phyloP scores from a whole-genome alignment of 2,797 vertebrate genomes.

The Syndactyla subalaris region DNA sequence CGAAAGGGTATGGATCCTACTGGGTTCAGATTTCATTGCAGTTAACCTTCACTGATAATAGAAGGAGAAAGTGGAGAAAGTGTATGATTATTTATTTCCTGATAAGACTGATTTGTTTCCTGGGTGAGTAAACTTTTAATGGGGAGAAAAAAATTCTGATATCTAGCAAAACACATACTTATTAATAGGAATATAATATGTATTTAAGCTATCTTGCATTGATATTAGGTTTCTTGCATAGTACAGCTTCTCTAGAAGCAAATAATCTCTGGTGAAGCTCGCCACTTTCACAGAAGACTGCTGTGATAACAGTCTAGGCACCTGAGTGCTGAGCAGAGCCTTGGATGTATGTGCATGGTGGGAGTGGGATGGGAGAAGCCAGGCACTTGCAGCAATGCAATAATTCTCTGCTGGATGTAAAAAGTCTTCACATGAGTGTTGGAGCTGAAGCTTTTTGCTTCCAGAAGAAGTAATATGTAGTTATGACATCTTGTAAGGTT shows the following conservation, averaged over 20 bases:
- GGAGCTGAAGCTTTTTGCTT: neutral
- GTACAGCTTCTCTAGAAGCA: neutral
- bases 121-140: neutral
- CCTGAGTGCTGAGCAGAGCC: neutral
- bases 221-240: neutral
- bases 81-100: neutral
- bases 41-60: neutral
- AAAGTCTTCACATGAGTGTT: neutral
- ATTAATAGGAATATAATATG: neutral
- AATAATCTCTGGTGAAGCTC: neutral
- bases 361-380: neutral
- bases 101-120: neutral
- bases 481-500: neutral
- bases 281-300: neutral
- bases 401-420: neutral
- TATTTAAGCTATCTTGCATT: neutral
- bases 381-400: neutral
- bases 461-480: neutral
- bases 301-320: neutral
- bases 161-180: neutral
- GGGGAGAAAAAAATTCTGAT: neutral
- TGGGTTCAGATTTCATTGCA: neutral
- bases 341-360: fast-evolving
- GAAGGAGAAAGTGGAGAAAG: neutral
- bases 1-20: neutral